Percentiles rank a stretch among this genome's conserved stretches.
Evolutionary conservation across 2,797 vertebrate species (phyloP).

Genomic region (Sitta carolinensis): DNA sequence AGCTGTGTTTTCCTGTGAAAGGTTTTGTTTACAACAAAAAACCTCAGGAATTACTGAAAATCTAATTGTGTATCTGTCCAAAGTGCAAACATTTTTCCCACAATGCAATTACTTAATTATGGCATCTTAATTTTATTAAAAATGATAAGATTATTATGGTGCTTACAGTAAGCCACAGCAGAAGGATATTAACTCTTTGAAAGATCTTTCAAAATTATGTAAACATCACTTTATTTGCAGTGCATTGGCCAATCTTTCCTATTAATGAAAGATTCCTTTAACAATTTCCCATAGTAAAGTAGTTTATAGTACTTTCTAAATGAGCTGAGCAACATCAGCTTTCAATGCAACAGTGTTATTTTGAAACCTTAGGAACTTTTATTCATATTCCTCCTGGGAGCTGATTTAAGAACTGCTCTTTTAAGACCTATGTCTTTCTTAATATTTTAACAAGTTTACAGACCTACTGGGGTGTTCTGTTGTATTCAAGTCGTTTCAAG

Average conservation of each 20-base stretch:
- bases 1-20: neutral
- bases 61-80: neutral
- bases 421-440: conserved; percentile 67
- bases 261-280: conserved; percentile 70
- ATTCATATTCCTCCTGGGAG: conserved; percentile 56
- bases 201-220: conserved; percentile 62
- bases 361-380: conserved; percentile 29
- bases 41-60: neutral
- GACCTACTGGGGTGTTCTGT: conserved; percentile 1
- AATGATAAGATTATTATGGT: conserved; percentile 26
- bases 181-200: conserved; percentile 55
- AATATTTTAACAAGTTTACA: conserved; percentile 69
- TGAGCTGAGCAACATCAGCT: conserved; percentile 34
- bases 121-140: conserved; percentile 37
- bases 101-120: conserved; percentile 9
- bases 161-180: conserved; percentile 16
- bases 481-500: neutral
- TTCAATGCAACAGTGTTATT: conserved; percentile 57
- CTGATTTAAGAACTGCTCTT: conserved; percentile 63
- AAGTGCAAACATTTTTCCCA: neutral
- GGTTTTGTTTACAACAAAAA: neutral
- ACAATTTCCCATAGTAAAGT: conserved; percentile 66
- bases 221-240: conserved; percentile 66
- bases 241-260: conserved; percentile 60
- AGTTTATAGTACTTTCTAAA: conserved; percentile 67